Evolutionary conservation across 30 jellyfish, hydroid and myxozoan genomes (phyloP).

Genomic region (Haliclystus octoradiatus): DNA sequence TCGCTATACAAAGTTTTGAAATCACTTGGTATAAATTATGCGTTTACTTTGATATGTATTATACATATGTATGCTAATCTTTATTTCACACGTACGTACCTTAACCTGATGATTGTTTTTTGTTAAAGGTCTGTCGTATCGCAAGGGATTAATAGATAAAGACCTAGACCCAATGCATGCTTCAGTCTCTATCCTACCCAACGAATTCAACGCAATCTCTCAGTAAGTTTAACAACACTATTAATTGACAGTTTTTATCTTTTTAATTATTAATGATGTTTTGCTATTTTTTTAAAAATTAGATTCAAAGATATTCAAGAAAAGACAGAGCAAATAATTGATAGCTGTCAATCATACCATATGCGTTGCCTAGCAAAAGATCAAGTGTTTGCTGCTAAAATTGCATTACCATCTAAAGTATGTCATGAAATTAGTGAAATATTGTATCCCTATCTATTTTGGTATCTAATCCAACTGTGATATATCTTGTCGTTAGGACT

Average conservation of each 20-base stretch:
- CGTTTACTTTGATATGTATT: no score
- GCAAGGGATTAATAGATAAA: constrained; percentile 66
- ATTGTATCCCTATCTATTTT: no score
- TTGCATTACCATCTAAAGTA: constrained; percentile 73
- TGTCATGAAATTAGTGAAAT: no score
- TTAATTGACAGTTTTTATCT: no score
- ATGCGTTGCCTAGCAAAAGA: constrained; percentile 57
- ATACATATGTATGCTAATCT: background rate
- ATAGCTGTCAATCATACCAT: constrained; percentile 29
- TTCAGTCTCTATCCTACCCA: no score
- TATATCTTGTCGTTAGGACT: no score
- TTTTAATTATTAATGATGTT: no score
- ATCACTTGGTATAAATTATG: constrained; percentile 60
- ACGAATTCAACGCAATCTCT: no score
- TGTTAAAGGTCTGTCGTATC: constrained; percentile 63
- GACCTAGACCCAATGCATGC: no score
- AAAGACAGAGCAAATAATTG: background rate
- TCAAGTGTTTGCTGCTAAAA: constrained; percentile 34
- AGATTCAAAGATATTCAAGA: background rate
- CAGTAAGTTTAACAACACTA: no score
- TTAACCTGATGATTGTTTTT: background rate
- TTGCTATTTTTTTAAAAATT: no score
- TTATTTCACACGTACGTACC: background rate
- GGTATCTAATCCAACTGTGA: no score
- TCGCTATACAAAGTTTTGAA: constrained; percentile 46